Conservation (phyloP, 1,140 invertebrate species). For the Hyposmocoma kahamanoa region DNA sequence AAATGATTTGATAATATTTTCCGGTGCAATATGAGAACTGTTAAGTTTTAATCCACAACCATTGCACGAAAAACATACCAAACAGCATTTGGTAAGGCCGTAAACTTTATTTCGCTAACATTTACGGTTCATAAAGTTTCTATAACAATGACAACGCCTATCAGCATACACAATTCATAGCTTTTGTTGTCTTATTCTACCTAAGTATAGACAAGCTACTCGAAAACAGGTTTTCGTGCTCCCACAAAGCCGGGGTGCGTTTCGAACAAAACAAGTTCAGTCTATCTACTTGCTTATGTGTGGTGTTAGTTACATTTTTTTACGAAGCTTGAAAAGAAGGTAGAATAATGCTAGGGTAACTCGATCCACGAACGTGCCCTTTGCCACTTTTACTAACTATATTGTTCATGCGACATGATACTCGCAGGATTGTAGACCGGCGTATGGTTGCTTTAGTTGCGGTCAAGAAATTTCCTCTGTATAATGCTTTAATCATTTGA, state of each 20-base stretch:
- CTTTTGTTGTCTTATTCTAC: slow-evolving; percentile 43
- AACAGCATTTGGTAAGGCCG: not conserved
- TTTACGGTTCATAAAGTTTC: slow-evolving; percentile 8
- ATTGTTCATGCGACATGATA: slow-evolving; percentile 29
- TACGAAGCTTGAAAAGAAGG: slow-evolving; percentile 32
- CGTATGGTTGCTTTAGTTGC: slow-evolving; percentile 4
- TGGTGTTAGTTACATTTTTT: slow-evolving; percentile 33
- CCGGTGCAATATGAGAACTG: slow-evolving; percentile 12
- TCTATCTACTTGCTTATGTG: slow-evolving; percentile 18
- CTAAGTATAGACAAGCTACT: slow-evolving; percentile 16
- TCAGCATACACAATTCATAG: slow-evolving; percentile 19
- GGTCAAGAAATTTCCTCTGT: too few relatives aligned
- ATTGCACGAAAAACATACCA: slow-evolving; percentile 1
- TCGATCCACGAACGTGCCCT: slow-evolving; percentile 32
- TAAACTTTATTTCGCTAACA: slow-evolving; percentile 1
- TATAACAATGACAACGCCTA: slow-evolving; percentile 11
- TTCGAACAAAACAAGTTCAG: slow-evolving; percentile 34
- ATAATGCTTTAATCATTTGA: too few relatives aligned
- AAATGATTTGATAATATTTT: slow-evolving; percentile 31
- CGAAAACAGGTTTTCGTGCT: slow-evolving; percentile 40
- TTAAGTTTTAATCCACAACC: too few relatives aligned
- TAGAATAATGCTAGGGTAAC: slow-evolving; percentile 45
- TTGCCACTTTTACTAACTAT: slow-evolving; percentile 16
- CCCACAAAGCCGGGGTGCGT: slow-evolving; percentile 30
- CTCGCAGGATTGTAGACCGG: slow-evolving; percentile 6